A percentile compares a stretch with the other conserved stretches of the same genome.
phyloP scores from a whole-genome alignment of 2,797 vertebrate genomes.

The Clarias fuscus region DNA sequence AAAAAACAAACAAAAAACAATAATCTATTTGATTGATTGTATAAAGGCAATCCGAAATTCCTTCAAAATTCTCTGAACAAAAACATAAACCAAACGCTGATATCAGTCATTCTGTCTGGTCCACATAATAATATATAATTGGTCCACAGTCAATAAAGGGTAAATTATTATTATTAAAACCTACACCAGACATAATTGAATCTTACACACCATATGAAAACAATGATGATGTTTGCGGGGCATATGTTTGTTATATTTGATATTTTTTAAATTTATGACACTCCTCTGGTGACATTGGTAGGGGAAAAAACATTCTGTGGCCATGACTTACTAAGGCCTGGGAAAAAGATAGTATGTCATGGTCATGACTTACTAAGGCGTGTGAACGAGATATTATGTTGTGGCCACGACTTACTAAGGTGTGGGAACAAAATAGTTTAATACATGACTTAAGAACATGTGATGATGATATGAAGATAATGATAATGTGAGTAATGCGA shows the following conservation, averaged over 20 bases:
- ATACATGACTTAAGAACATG: too few species aligned
- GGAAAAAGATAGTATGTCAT: too few species aligned
- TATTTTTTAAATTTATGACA: not conserved
- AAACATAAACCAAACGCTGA: not conserved
- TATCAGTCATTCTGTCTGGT: not conserved
- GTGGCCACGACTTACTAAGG: too few species aligned
- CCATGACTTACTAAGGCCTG: too few species aligned
- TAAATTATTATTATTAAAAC: not conserved
- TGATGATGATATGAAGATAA: too few species aligned
- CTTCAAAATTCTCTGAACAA: not conserved
- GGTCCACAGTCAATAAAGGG: not conserved
- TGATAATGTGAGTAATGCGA: too few species aligned
- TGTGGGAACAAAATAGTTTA: too few species aligned
- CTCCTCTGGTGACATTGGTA: too few species aligned
- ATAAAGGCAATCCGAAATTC: not conserved
- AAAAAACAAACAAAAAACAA: not conserved
- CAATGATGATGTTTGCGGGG: not conserved
- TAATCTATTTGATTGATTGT: not conserved
- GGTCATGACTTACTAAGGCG: too few species aligned
- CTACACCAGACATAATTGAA: not conserved
- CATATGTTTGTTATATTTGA: not conserved
- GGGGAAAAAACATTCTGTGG: too few species aligned
- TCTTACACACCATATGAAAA: not conserved
- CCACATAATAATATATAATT: too few species aligned
- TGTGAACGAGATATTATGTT: too few species aligned